Base-by-base conservation (phyloP, 2,113 vertebrate genomes). In the Ovibos moschatus region DNA sequence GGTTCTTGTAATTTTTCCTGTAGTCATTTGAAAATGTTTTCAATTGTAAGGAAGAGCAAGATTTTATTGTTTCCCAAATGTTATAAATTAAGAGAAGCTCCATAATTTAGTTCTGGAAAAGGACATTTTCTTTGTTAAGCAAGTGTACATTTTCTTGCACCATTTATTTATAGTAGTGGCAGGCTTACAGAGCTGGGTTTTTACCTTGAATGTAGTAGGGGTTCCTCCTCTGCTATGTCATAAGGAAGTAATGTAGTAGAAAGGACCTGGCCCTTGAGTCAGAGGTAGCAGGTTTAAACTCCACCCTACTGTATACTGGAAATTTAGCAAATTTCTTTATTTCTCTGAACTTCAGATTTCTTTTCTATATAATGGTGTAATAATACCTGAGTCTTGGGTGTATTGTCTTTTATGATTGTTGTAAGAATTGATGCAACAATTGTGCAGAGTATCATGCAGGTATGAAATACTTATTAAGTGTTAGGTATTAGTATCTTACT, bases 11-110 rank as follows among this genome's bases (percentile, higher is more conserved):
- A 14, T 62, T 93, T 97, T 94, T 90, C 14, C 25, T 55, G 21
- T 96, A 94, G 27, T 16, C 25, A 55, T 83, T 95, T 95, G 50
- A 87, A 78, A 96, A 94, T 45, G 16, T 51, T 87, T 97, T 88
- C 74, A 74, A 57, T 74, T 92, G 12, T 89, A 91, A 43, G 81
- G 47, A 6, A 17, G 12, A 53, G 25, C 7, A 71, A 89, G 21
- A 91, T 50, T 90, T 6, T 33, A 16, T 74, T 78, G 8, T 93
- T 85, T 88, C 13, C 11, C 13, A 87, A 96, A 57, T 28, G 16
- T 28, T 85, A 47, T 83, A 89, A 88, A 47, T 78, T 30, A 89
- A 89, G 28, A 30, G 13, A 47, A 95, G 13, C 21, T 6, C 11
- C 50, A 53, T 43, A 91, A 33, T 78, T 81, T 93, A 97, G 83